Percentiles rank a stretch among this genome's conserved stretches.
phyloP scores from a whole-genome alignment of 2,888 invertebrate species.

The Lumbricus terrestris region DNA sequence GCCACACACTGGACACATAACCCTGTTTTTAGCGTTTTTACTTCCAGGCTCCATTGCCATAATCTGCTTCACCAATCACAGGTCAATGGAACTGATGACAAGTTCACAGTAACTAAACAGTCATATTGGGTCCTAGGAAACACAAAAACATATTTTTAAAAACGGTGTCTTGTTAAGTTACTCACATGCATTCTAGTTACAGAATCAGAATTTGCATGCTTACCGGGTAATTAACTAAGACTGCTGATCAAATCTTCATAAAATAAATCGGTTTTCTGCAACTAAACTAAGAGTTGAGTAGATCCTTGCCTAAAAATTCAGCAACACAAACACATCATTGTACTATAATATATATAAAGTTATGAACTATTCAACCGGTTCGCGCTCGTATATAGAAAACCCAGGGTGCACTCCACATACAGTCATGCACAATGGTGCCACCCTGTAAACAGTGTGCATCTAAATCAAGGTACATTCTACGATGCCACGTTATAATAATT shows the following conservation, averaged over 20 bases:
- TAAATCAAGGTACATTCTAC: no score
- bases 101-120: background rate
- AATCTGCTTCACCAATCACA: conserved; percentile 41
- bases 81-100: background rate
- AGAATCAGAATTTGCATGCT: background rate
- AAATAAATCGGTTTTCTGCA: background rate
- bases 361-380: no score
- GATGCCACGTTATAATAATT: no score
- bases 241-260: background rate
- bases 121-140: background rate
- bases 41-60: conserved; percentile 56
- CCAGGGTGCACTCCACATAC: no score
- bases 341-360: no score
- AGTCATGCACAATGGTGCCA: no score
- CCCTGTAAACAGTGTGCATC: background rate
- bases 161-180: background rate
- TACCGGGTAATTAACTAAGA: background rate
- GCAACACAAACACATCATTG: background rate
- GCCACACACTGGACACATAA: background rate
- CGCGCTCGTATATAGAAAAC: no score
- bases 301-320: background rate
- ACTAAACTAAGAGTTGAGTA: background rate
- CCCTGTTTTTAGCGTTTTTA: conserved; percentile 39
- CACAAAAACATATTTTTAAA: background rate
- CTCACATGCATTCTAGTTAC: background rate